Evolutionary conservation across 2,113 vertebrate species (phyloP), one percentile per base, ranked within the genome.

Genomic region (Empidonax alnorum): DNA sequence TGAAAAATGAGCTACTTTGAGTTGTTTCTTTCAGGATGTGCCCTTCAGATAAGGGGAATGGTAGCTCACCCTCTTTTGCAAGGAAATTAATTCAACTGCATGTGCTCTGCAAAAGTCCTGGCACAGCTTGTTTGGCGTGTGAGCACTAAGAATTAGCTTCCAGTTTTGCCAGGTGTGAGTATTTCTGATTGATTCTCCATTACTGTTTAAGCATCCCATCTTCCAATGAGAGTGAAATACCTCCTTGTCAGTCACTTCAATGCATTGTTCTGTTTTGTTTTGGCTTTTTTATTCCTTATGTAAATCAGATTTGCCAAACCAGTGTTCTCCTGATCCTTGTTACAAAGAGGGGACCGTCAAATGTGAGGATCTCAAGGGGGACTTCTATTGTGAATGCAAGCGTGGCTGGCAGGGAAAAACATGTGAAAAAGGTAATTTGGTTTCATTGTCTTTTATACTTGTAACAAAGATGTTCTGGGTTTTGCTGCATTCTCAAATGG

Each of bases 261-360:
- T 77, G 39, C 77, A n/a, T 52, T 78, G 31, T 74, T 88, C n/a
- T 91, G 35, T 55, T 58, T 46, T 93, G 17, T 20, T 68, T 78
- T 73, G 21, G 0, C 3, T 50, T 50, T 80, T 94, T 76, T 61
- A 74, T 92, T 94, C 61, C 52, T 91, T 71, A 13, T 28, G 10
- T 69, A 74, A 73, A 81, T 68, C 97, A 99, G 99, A 99, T 97
- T 98, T 99, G 96, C 99, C 99, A 81, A 97, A 99, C 97, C 99
- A 99, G 94, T 99, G 99, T 95, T 99, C 98, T 52, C 98, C 99
- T 0, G 97, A 98, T 63, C 99, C 99, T 39, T 99, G 99, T 79
- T 80, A 98, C 46, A 94, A 97, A 95, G 94, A 94, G 30, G 99
- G 99, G 21, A 98, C 98, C 0, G 66, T 98, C 61, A 96, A 95